A percentile compares a stretch with the other conserved stretches of the same genome.
Conservation (phyloP, 2,113 vertebrate species). For the Pseudorectes ferrugineus region DNA sequence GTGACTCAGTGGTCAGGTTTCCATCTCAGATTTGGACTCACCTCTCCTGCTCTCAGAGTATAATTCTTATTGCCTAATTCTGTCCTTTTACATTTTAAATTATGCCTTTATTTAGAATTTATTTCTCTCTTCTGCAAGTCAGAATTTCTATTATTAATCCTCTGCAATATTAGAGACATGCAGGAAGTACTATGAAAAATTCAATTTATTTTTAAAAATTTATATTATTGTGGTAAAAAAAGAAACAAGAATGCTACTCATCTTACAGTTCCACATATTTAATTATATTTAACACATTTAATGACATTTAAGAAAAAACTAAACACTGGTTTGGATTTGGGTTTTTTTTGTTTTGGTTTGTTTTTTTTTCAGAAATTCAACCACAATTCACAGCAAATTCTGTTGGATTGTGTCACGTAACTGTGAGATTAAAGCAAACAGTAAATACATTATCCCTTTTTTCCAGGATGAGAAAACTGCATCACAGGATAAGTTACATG, state of each 20-base stretch:
- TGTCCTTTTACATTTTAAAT: neutral
- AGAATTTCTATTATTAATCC: neutral
- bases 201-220: neutral
- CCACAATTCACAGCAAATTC: neutral
- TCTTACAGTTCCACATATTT: neutral
- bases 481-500: neutral
- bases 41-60: neutral
- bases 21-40: neutral
- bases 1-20: neutral
- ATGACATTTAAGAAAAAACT: neutral
- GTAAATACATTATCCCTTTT: neutral
- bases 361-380: neutral
- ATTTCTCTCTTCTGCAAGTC: neutral
- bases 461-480: neutral
- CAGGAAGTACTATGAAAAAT: neutral
- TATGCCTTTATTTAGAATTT: neutral
- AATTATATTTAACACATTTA: neutral
- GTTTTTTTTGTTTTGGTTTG: fast-evolving
- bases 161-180: neutral
- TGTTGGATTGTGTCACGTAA: neutral
- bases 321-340: neutral
- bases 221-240: neutral
- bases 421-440: neutral
- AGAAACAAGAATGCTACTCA: neutral
- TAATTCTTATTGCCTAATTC: neutral